Conservation (phyloP, 1,140 invertebrate species). For the Marisa cornuarietis region DNA sequence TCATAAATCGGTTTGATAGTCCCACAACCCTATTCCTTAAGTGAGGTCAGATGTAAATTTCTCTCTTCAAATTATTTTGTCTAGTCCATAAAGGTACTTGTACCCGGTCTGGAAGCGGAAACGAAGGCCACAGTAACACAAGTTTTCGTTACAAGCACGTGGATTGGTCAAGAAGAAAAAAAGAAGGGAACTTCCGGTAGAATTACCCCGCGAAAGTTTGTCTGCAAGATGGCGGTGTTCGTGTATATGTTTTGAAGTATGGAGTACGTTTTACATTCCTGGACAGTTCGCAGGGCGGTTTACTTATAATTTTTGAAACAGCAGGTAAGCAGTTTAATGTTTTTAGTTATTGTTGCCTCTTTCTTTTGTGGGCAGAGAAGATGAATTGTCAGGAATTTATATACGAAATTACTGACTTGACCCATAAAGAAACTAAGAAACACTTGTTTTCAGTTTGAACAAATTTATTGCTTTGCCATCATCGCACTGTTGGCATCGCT, state of each 20-base stretch:
- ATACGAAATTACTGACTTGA: not conserved
- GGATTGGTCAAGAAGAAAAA: slow-evolving; percentile 7
- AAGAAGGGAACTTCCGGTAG: slow-evolving; percentile 7
- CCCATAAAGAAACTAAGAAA: not conserved
- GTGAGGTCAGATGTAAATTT: not conserved
- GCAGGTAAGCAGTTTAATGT: not conserved
- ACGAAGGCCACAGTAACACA: not conserved
- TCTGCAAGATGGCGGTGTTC: slow-evolving; percentile 15
- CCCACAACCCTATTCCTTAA: not conserved
- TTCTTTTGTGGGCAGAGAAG: not conserved
- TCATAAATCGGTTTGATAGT: not conserved
- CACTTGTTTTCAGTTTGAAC: not conserved
- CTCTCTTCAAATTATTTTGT: too few relatives aligned
- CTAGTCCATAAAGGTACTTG: not conserved
- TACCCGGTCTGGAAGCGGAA: slow-evolving; percentile 19
- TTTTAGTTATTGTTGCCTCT: not conserved
- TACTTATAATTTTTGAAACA: not conserved
- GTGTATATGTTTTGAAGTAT: not conserved
- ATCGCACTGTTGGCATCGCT: not conserved
- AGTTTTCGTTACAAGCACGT: slow-evolving; percentile 2
- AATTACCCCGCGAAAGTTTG: slow-evolving; percentile 24
- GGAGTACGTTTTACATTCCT: not conserved
- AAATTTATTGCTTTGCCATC: not conserved
- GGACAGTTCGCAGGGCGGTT: not conserved
- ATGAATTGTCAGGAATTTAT: not conserved